Base-by-base conservation (phyloP, 2,797 vertebrate species). In the Aselliscus stoliczkanus region DNA sequence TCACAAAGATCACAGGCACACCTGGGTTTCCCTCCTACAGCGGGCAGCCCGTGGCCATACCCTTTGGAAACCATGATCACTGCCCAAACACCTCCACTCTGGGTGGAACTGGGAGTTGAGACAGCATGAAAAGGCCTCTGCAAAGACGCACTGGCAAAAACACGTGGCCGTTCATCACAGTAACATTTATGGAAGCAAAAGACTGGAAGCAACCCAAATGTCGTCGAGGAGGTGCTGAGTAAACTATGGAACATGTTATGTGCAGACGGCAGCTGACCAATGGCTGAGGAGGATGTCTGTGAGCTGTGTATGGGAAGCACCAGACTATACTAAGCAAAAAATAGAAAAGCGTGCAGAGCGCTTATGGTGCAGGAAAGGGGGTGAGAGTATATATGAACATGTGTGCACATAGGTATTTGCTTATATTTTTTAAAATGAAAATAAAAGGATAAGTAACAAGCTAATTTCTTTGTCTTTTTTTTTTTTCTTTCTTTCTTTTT, bases 301-400 rank as follows among this genome's bases (percentile, higher is more conserved):
- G 10, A 5, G 9, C 7, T 7, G 25, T 5, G 27, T 0, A 0
- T 1, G 10, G 50, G 39, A 2, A n/a, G 25, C 17, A 0, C 34
- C 7, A 52, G 44, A 60, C 7, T 5, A 9, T 1, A 44, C 12
- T 1, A 37, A 50, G 62, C 27, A 34, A 54, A 81, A 60, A 14
- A 14, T 11, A 50, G 60, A 21, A 64, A 4, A 29, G 39, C 1
- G n/a, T 3, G 4, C 93, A 96, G 87, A 91, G 70, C 4, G 23
- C 7, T 27, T 5, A 14, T 1, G 23, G 58, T 1, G 27, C 44
- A 42, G 39, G 58, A 2, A 67, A 70, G 31, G 14, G 29, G 3
- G 1, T 13, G 9, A 10, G 14, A 10, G 56, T 29, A 58, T 4
- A 52, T 2, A 29, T 29, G 56, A 34, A 50, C 6, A 37, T 4